Evolutionary conservation across 2,888 invertebrate species (phyloP).

Genomic region (Tupiocoris notatus): DNA sequence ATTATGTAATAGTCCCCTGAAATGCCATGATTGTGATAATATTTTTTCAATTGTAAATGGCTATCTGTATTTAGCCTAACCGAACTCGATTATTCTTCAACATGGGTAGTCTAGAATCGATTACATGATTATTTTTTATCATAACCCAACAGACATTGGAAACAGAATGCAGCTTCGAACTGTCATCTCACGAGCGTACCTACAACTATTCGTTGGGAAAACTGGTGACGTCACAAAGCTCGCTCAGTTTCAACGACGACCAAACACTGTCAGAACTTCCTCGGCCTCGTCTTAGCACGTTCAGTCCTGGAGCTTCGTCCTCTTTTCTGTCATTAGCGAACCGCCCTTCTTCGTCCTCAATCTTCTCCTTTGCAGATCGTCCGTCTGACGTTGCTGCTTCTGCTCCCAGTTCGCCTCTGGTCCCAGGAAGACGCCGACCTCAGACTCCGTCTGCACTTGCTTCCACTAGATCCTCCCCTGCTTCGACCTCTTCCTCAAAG

Average conservation of each 20-base stretch:
- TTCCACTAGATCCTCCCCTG: background rate
- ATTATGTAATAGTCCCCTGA: no score
- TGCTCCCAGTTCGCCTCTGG: constrained; percentile 3
- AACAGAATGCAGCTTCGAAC: constrained; percentile 48
- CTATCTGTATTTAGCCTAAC: no score
- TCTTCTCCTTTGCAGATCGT: constrained; percentile 1
- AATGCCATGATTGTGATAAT: no score
- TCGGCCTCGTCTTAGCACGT: background rate
- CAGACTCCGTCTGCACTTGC: background rate
- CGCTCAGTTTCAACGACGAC: constrained; percentile 2
- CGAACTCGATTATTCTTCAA: no score
- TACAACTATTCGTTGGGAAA: constrained; percentile 40
- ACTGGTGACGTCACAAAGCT: constrained; percentile 10
- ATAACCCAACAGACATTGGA: constrained; percentile 49
- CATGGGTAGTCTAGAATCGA: no score
- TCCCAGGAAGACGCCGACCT: constrained; percentile 4
- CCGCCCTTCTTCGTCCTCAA: background rate
- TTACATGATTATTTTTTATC: no score
- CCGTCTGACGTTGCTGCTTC: background rate
- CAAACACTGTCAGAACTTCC: background rate
- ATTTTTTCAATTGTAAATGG: no score
- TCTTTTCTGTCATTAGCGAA: background rate
- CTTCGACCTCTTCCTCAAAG: background rate
- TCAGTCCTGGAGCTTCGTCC: background rate
- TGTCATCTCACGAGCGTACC: constrained; percentile 46